A percentile compares a stretch with the other conserved stretches of the same genome.
Evolutionary conservation across 2,113 vertebrate species (phyloP).

Genomic region (Dicerorhinus sumatrensis): DNA sequence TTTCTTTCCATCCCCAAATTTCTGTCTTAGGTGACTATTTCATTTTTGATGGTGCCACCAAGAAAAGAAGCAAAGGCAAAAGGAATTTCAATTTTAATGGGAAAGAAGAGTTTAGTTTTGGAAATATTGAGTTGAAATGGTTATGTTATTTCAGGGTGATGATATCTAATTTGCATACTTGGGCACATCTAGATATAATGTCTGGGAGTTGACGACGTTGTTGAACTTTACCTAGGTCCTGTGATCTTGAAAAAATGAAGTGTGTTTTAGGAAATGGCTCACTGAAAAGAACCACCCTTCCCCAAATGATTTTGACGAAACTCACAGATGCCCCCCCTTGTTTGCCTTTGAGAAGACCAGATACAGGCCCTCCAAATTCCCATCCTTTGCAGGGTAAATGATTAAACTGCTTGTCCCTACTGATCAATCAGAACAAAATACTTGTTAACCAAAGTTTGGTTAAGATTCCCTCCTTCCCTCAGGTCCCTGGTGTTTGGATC

Average conservation of each 20-base stretch:
- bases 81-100: background rate
- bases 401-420: background rate
- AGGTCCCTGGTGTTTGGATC: background rate
- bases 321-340: background rate
- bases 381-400: background rate
- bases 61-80: background rate
- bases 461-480: background rate
- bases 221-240: background rate
- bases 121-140: background rate
- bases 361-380: background rate
- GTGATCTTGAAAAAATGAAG: background rate
- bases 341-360: background rate
- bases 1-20: background rate
- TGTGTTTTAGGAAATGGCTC: background rate
- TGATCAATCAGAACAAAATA: background rate
- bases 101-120: background rate
- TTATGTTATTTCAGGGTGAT: background rate
- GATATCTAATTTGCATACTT: background rate
- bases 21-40: background rate
- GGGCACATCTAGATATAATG: background rate
- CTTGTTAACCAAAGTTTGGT: background rate
- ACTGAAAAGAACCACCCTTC: background rate
- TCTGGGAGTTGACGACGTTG: background rate
- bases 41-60: background rate
- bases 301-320: background rate